These are phyloP conservation scores for Trigoniulus corallinus DNA, from an alignment of 1,140 invertebrate genomes.

Conservation along the genomic window DNA sequence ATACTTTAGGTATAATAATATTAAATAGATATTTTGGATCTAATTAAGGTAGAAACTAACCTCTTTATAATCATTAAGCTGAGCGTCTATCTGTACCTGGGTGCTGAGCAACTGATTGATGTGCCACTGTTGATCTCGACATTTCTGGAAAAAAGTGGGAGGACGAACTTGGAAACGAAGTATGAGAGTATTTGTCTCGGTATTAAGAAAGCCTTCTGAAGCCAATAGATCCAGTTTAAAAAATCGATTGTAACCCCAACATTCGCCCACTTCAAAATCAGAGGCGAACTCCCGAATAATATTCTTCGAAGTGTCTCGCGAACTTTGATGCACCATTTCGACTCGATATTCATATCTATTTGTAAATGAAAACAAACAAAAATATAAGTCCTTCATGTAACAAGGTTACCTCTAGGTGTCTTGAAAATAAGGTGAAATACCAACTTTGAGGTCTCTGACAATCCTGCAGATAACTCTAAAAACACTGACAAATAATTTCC, in stretches of 20 bases:
- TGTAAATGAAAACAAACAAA: no score
- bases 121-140: slow-evolving; percentile 85
- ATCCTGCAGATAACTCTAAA: slow-evolving; percentile 72
- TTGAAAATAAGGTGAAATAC: slow-evolving; percentile 4
- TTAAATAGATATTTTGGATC: slow-evolving; percentile 1
- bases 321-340: slow-evolving; percentile 84
- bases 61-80: slow-evolving; percentile 74
- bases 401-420: slow-evolving; percentile 15
- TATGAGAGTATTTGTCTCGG: slow-evolving; percentile 24
- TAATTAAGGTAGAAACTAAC: no score
- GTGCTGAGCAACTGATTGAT: slow-evolving; percentile 65
- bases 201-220: slow-evolving; percentile 62
- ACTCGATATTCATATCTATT: slow-evolving; percentile 88
- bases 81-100: slow-evolving; percentile 58
- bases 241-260: slow-evolving; percentile 91
- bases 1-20: no score
- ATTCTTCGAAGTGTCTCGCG: slow-evolving; percentile 69
- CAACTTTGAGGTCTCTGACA: slow-evolving; percentile 82
- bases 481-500: slow-evolving; percentile 88
- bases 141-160: slow-evolving; percentile 83
- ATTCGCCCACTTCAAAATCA: slow-evolving; percentile 93
- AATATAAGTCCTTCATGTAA: slow-evolving; percentile 4
- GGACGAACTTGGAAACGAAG: slow-evolving; percentile 72
- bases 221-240: slow-evolving; percentile 76
- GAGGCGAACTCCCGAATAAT: slow-evolving; percentile 75